Evolutionary conservation across 2,888 invertebrate species (phyloP).

Genomic region (Morinoia aosen): DNA sequence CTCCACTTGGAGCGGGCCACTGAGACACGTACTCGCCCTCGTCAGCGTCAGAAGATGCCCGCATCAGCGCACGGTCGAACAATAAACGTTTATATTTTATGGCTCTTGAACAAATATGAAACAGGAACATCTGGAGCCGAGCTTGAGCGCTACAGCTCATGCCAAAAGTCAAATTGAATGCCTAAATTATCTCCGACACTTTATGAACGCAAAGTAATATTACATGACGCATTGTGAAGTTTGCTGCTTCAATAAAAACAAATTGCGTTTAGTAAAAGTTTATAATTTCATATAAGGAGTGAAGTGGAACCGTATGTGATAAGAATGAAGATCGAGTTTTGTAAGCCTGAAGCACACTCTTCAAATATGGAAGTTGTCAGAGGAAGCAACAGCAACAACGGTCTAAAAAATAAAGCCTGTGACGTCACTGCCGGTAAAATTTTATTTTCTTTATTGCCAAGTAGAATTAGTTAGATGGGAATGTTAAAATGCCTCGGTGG

Average conservation of each 20-base stretch:
- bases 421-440: background rate
- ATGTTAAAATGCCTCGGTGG: background rate
- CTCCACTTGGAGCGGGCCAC: background rate
- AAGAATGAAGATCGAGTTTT: background rate
- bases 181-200: background rate
- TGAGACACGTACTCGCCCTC: background rate
- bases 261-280: background rate
- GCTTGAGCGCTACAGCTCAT: background rate
- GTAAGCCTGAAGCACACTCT: background rate
- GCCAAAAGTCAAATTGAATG: background rate
- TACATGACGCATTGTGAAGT: background rate
- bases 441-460: background rate
- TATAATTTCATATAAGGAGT: background rate
- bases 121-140: background rate
- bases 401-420: background rate
- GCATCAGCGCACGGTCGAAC: background rate
- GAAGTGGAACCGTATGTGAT: background rate
- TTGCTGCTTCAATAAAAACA: background rate
- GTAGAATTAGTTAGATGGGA: background rate
- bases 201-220: background rate
- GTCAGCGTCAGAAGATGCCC: background rate
- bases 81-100: background rate
- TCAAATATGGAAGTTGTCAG: background rate
- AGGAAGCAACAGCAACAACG: background rate
- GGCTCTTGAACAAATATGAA: slow-evolving; percentile 20